phyloP scores from a whole-genome alignment of 2,113 vertebrate genomes.

The Rhagologus leucostigma region DNA sequence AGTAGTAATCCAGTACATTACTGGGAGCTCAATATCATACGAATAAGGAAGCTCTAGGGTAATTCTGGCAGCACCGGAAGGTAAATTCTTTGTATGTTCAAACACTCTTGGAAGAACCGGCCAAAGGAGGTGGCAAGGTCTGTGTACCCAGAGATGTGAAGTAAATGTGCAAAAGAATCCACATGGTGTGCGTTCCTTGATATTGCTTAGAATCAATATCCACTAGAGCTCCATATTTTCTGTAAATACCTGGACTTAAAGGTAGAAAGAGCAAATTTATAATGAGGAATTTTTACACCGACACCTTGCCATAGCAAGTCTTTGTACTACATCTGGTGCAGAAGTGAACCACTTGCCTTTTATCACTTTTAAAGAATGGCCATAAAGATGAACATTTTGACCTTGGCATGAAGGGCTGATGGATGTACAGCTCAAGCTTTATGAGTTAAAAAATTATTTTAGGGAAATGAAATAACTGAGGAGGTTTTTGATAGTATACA shows the following conservation, averaged over 20 bases:
- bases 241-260: neutral
- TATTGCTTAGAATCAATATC: neutral
- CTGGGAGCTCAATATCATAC: neutral
- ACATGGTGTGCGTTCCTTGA: neutral
- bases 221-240: neutral
- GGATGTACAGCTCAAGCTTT: neutral
- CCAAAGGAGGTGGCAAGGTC: neutral
- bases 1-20: neutral
- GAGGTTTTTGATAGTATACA: rapidly evolving
- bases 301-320: neutral
- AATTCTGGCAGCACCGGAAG: neutral
- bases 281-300: neutral
- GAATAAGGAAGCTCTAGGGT: neutral
- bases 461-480: neutral
- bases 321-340: rapidly evolving
- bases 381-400: neutral
- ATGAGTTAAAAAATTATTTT: neutral
- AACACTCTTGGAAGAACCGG: neutral
- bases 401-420: neutral
- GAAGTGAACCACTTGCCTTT: neutral
- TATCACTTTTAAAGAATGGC: neutral
- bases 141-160: neutral
- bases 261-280: neutral
- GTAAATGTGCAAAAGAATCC: neutral
- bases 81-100: neutral